Conservation (phyloP, 2,113 vertebrate species). For the Oceanites oceanicus region DNA sequence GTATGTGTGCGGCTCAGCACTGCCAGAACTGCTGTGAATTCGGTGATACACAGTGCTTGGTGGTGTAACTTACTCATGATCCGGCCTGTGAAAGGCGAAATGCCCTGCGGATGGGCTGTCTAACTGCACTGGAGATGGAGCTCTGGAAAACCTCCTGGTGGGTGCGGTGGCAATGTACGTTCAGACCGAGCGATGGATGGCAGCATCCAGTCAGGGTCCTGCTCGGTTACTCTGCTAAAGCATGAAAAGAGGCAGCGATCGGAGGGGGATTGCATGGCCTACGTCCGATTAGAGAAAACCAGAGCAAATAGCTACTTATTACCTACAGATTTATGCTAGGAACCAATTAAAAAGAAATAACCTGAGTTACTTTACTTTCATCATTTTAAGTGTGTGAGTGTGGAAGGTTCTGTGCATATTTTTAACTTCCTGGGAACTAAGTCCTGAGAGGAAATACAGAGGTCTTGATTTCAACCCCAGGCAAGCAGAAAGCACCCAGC, state of each 20-base stretch:
- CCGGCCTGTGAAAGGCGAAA: background rate
- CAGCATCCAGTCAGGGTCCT: background rate
- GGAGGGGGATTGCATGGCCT: background rate
- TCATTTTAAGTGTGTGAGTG: background rate
- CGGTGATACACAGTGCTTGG: background rate
- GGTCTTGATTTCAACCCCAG: background rate
- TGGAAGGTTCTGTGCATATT: background rate
- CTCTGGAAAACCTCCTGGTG: background rate
- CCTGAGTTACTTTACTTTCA: background rate
- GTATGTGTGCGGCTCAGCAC: background rate
- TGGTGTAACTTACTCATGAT: slow-evolving; percentile 5
- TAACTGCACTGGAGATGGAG: background rate
- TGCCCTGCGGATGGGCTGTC: background rate
- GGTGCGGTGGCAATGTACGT: rapidly evolving
- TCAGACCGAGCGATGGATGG: background rate
- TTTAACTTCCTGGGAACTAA: background rate
- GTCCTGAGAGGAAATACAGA: background rate
- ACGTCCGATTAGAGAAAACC: background rate
- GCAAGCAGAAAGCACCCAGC: background rate
- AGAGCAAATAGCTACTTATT: background rate
- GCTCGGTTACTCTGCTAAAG: background rate
- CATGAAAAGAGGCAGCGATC: background rate
- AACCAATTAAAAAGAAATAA: background rate
- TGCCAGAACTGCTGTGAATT: background rate
- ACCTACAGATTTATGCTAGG: background rate